Conservation (phyloP, 1,140 invertebrate species). For the Sogatella furcifera region DNA sequence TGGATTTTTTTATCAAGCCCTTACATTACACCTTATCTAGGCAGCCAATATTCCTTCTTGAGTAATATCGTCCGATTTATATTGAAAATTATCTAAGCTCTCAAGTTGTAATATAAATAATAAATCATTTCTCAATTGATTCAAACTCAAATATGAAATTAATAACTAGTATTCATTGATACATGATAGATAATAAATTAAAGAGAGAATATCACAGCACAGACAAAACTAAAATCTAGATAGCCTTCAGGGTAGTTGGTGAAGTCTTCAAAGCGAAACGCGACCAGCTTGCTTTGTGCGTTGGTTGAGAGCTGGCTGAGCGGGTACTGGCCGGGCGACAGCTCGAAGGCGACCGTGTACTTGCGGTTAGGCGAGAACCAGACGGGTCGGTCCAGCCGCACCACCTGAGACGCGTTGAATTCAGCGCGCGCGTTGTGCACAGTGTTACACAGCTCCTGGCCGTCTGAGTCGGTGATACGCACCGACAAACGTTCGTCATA, state of each 20-base stretch:
- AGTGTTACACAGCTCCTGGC: conserved; percentile 12
- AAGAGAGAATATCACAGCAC: neutral
- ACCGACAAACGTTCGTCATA: conserved; percentile 13
- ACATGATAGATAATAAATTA: no score
- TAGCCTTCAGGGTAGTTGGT: neutral
- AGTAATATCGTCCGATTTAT: no score
- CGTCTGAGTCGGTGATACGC: conserved; percentile 13
- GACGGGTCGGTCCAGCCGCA: conserved; percentile 9
- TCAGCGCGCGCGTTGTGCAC: conserved; percentile 1
- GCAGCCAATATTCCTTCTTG: no score
- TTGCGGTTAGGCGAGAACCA: conserved; percentile 14
- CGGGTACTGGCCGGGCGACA: conserved; percentile 16
- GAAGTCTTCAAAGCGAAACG: conserved; percentile 4
- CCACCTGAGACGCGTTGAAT: conserved; percentile 14
- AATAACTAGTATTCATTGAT: no score
- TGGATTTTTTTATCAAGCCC: no score
- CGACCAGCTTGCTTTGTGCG: conserved; percentile 5
- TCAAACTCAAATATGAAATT: no score
- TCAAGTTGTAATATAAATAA: no score
- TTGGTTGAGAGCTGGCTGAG: conserved; percentile 5
- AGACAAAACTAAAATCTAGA: conserved; percentile 3
- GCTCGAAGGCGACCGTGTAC: conserved; percentile 14
- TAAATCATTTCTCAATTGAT: no score
- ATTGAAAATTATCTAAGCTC: no score
- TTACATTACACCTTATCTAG: no score